These are phyloP conservation scores for Heliconius erato DNA, from an alignment of 2,888 invertebrate genomes.

Conservation along the genomic window DNA sequence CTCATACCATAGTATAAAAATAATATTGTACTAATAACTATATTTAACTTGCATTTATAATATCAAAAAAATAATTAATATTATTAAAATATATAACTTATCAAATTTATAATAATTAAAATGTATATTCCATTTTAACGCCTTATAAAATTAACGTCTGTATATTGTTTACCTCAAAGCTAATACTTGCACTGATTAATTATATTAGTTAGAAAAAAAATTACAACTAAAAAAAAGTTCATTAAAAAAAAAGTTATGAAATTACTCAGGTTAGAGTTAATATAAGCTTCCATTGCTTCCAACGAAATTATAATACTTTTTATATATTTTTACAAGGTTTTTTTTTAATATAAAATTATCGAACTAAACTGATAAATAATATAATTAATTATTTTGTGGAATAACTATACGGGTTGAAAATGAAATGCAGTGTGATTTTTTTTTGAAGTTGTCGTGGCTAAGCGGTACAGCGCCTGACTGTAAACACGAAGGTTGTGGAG, in stretches of 20 bases:
- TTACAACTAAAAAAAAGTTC: background rate
- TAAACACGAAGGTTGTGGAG: background rate
- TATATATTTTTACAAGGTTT: background rate
- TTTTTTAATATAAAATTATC: background rate
- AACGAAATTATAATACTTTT: background rate
- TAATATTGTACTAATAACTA: conserved; percentile 12
- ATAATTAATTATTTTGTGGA: background rate
- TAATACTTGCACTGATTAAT: conserved; percentile 30
- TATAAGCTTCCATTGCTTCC: background rate
- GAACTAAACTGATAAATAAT: too few relatives aligned
- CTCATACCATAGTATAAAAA: background rate
- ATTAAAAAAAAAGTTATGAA: too few relatives aligned
- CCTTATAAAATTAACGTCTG: conserved; percentile 36
- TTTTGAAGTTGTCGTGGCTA: background rate
- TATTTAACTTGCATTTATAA: conserved; percentile 16
- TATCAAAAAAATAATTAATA: background rate
- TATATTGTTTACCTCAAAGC: conserved; percentile 24
- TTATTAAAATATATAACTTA: conserved; percentile 18
- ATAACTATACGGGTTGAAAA: conserved; percentile 3
- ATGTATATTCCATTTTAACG: conserved; percentile 41
- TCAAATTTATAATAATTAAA: conserved; percentile 33
- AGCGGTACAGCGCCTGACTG: background rate
- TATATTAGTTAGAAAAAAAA: background rate
- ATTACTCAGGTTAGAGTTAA: background rate
- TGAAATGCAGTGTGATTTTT: background rate